Evolutionary conservation across 1,140 invertebrate genomes (phyloP), one percentile per base, ranked within the genome.

Genomic region (Reticulitermes speratus): DNA sequence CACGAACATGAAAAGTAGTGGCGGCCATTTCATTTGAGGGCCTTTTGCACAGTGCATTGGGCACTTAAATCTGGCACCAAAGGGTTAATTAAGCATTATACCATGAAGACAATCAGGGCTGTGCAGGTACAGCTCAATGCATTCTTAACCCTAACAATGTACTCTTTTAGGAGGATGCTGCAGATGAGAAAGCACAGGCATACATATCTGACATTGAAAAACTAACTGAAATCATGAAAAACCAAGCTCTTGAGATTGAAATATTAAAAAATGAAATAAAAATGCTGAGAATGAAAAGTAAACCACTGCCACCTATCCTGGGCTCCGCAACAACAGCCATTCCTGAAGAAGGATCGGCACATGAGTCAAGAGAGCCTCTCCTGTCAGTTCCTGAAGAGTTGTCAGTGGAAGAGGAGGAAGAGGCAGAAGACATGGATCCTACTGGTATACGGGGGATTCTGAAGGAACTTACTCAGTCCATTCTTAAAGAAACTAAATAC

Each of bases 261-360:
- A 82, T 88, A 23, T 88, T 91, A 55, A 84, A 82, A 2, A 86
- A 88, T 69, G 89, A 91, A 45, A 91, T 91, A 38, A 88, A 88
- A 86, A 89, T 88, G 81, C 88, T 91, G 44, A 89, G 83, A 85
- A 83, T 89, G 25, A 90, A 90, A 86, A 87, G 88, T 38, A 88
- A 87, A 59, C 86, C 88, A 16, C 84, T 89, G 55, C 87, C 88
- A 59, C 87, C 89, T 48, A 87, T 88, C 52, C 59, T 55, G 52
- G 52, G 52, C 3, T 5, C 52, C 19, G 14, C 19, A 21, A 48
- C 21, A 65, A 8, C 59, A 16, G 3, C 1, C 21, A 65, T n/a
- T 23, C 21, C 59, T 65, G 21, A 65, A n/a, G 19, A 12, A 65
- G 14, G 14, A 25, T 25, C n/a, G 6, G 65, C n/a, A n/a, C 25